Base-by-base conservation (phyloP, 2,113 vertebrate genomes). In the Perca schrenkii region DNA sequence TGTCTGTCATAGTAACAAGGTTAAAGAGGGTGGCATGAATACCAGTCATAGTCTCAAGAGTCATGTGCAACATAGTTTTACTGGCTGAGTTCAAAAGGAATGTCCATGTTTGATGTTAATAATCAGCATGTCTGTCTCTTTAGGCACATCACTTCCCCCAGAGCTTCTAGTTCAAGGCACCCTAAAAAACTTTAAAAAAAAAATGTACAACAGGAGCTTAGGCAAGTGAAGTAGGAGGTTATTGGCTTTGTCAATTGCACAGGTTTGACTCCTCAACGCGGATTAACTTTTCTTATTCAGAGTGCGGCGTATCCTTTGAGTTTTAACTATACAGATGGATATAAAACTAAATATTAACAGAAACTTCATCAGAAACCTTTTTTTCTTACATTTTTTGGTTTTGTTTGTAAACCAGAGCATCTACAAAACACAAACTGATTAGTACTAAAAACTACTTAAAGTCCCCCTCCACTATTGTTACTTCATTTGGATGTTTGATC, bases 1-100 rank as follows among this genome's bases (percentile, higher is more conserved):
- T 88, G 87, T 94, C 91, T 94, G 93, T 93, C 93, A 91, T 80
- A 91, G 92, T 84, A 90, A 81, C 83, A 93, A 92, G 92, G 95
- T 93, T 92, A 92, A 80, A 87, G 82, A 82, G 90, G 84, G 86
- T 90, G 84, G 93, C 88, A 94, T 82, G 88, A 94, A 95, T 92
- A 93, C 89, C 92, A 88, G 77, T 70, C 91, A 92, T 88, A 91
- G 79, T 87, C 92, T 86, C 82, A 65, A 65, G 60, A 92, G 91
- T 95, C 93, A 94, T 94, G 92, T 88, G 93, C 83, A 79, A 74
- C 88, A 88, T 82, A 88, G 86, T 88, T 89, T 77, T 83, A 90
- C 79, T 43, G 58, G 36, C 66, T 74, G 53, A 82, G 34, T 63
- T 80, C 64, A 16, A 54, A 53, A 66, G 15, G 19, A 67, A 67